These are phyloP conservation scores for Bimastos eiseni DNA, from an alignment of 2,888 invertebrate species.

Conservation along the genomic window DNA sequence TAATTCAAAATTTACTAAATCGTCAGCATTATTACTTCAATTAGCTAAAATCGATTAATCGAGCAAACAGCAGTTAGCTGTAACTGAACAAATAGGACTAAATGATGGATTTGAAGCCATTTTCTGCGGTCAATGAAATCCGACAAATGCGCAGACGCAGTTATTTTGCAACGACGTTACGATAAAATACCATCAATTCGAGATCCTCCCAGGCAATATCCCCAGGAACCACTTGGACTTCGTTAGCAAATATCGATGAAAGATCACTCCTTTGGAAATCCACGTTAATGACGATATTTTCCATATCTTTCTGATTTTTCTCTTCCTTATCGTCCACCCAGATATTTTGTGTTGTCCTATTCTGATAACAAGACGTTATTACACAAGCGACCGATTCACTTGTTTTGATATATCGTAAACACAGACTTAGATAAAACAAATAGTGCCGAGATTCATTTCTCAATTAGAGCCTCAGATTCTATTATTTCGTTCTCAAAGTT, in stretches of 20 bases:
- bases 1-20: background rate
- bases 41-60: background rate
- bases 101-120: background rate
- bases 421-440: background rate
- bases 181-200: constrained; percentile 41
- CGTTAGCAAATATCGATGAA: constrained; percentile 17
- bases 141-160: background rate
- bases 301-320: background rate
- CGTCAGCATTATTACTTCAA: background rate
- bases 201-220: constrained; percentile 43
- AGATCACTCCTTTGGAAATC: constrained; percentile 30
- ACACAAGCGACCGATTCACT: background rate
- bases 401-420: background rate
- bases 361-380: background rate
- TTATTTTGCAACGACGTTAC: background rate
- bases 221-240: constrained; percentile 38
- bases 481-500: background rate
- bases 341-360: background rate
- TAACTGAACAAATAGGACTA: background rate
- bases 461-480: background rate
- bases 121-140: background rate
- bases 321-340: background rate
- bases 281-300: constrained; percentile 38
- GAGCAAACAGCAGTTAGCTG: background rate
- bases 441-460: background rate